Percentiles rank a stretch among this genome's conserved stretches.
These are phyloP conservation scores for Mormyrus lacerda DNA, from an alignment of 2,113 vertebrate genomes.

Conservation along the genomic window DNA sequence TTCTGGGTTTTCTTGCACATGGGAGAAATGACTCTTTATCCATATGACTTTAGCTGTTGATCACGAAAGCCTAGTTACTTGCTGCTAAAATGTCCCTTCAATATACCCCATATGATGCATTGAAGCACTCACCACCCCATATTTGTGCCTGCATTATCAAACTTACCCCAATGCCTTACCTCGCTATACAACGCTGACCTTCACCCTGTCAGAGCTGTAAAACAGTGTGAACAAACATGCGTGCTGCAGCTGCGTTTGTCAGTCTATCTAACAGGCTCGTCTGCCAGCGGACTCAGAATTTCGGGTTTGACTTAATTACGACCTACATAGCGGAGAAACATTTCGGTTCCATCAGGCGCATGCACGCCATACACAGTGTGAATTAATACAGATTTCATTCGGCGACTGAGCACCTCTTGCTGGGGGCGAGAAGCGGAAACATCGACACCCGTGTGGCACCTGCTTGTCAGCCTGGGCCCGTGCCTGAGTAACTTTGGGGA, in stretches of 20 bases:
- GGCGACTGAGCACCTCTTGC: neutral
- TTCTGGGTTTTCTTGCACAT: slow-evolving; percentile 37
- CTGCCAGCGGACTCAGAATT: neutral
- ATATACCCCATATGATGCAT: neutral
- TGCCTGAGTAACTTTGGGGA: neutral
- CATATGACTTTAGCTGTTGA: slow-evolving; percentile 2
- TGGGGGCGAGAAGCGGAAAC: neutral
- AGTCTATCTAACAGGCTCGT: slow-evolving; percentile 7
- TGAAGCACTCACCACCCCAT: neutral
- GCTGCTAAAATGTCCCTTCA: neutral
- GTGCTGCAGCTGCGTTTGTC: slow-evolving; percentile 17
- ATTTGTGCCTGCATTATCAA: neutral
- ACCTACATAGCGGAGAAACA: neutral
- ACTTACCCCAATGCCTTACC: neutral
- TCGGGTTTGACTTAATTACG: neutral
- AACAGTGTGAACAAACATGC: slow-evolving; percentile 16
- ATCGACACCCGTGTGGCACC: neutral
- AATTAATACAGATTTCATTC: neutral
- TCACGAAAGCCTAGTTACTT: neutral
- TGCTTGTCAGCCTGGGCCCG: neutral
- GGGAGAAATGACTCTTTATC: slow-evolving; percentile 3
- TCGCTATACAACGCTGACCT: neutral
- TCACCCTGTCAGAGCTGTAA: slow-evolving; percentile 6
- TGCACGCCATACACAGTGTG: neutral
- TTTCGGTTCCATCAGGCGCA: neutral